Conservation (phyloP, 30 jellyfish, hydroid and myxozoan genomes). For the Aurelia aurita region DNA sequence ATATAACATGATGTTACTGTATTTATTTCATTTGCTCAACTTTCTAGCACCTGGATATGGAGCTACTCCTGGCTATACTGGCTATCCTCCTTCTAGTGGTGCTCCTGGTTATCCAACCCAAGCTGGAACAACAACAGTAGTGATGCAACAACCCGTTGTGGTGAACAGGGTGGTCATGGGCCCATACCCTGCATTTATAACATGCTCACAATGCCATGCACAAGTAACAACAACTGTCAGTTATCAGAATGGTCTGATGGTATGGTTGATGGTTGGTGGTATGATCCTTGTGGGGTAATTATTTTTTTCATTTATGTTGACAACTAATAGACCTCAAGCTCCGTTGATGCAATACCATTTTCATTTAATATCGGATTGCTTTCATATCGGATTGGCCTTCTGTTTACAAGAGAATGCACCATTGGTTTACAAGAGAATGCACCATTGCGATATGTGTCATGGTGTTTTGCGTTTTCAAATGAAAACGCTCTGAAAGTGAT, state of each 20-base stretch:
- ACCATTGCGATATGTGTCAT: no score
- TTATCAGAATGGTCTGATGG: constrained; percentile 43
- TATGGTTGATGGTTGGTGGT: constrained; percentile 66
- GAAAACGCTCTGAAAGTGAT: no score
- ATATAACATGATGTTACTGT: no score
- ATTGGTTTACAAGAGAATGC: no score
- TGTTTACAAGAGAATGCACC: no score
- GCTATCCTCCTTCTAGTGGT: constrained; percentile 45
- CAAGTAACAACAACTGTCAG: constrained; percentile 35
- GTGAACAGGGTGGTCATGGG: constrained; percentile 25
- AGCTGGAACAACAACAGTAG: constrained; percentile 35
- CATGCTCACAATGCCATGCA: constrained; percentile 64
- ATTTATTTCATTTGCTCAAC: no score
- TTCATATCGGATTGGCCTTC: no score
- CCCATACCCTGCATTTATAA: constrained; percentile 27
- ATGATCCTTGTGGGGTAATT: constrained; percentile 62
- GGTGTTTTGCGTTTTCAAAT: no score
- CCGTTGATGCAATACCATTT: no score
- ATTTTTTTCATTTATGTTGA: background rate
- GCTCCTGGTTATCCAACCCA: background rate
- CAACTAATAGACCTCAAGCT: no score
- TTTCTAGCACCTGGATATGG: no score
- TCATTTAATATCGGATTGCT: no score
- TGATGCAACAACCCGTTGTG: constrained; percentile 16
- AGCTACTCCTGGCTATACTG: constrained; percentile 34